These are phyloP conservation scores for Pharmacophagus antenor DNA, from an alignment of 2,888 invertebrate genomes.

Conservation along the genomic window DNA sequence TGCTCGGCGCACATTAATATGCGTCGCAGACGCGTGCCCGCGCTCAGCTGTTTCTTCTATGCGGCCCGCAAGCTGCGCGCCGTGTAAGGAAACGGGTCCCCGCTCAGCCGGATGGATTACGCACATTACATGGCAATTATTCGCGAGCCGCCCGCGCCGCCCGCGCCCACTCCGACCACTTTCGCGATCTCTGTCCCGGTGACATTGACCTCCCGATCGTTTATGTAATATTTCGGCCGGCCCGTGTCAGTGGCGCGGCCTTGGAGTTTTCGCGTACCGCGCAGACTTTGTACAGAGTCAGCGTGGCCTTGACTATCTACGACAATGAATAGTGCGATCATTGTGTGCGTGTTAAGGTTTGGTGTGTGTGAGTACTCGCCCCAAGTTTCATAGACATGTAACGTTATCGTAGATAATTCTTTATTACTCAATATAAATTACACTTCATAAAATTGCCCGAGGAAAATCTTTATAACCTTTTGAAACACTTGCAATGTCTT, in stretches of 20 bases:
- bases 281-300: conserved; percentile 32
- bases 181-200: conserved; percentile 75
- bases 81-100: conserved; percentile 61
- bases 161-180: conserved; percentile 55
- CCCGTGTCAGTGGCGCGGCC: conserved; percentile 60
- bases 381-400: neutral
- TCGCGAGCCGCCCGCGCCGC: conserved; percentile 46
- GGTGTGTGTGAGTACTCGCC: neutral
- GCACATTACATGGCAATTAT: conserved; percentile 78
- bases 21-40: conserved; percentile 74
- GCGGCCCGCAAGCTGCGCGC: conserved; percentile 71
- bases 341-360: conserved; percentile 28
- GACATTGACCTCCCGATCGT: conserved; percentile 66
- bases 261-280: conserved; percentile 47
- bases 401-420: neutral
- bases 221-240: conserved; percentile 69
- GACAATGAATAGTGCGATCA: conserved; percentile 10
- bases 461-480: no score
- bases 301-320: conserved; percentile 35
- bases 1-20: conserved; percentile 73
- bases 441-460: no score
- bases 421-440: no score
- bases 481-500: no score
- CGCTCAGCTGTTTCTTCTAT: conserved; percentile 79
- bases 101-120: conserved; percentile 68